These are phyloP conservation scores for Empis stercorea DNA, from an alignment of 2,888 invertebrate species.

Conservation along the genomic window DNA sequence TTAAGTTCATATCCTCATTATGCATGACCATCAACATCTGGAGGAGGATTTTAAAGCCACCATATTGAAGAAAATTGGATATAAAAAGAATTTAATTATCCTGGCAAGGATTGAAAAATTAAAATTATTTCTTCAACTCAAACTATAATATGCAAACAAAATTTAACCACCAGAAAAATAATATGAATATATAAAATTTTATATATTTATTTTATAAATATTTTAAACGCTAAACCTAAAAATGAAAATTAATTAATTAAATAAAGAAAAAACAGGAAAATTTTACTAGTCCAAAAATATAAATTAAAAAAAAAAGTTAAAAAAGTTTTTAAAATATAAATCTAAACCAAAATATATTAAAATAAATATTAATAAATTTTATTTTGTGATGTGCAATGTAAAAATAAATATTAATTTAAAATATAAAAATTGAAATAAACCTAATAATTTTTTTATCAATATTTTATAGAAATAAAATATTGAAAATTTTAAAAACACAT, in stretches of 20 bases:
- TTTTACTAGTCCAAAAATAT: background rate
- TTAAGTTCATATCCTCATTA: conserved; percentile 90
- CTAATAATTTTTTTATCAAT: background rate
- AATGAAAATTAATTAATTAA: too few species aligned
- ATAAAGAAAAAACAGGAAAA: background rate
- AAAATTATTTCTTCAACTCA: too few species aligned
- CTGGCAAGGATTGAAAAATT: too few species aligned
- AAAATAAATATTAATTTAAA: too few species aligned
- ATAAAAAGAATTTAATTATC: too few species aligned
- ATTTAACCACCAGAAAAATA: conserved; percentile 3
- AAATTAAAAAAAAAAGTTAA: background rate
- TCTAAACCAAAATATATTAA: background rate
- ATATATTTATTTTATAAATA: background rate
- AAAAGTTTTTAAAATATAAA: background rate
- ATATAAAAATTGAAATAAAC: too few species aligned
- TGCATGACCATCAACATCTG: conserved; percentile 65
- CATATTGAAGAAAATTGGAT: background rate
- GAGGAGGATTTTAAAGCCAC: conserved; percentile 32
- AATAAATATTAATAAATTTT: too few species aligned
- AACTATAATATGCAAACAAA: too few species aligned
- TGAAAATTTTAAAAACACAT: too few species aligned
- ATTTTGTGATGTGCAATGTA: too few species aligned
- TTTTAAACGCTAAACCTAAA: background rate
- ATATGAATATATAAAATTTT: conserved; percentile 3
- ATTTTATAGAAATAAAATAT: background rate